These are phyloP conservation scores for Athripsodes cinereus DNA, from an alignment of 2,888 invertebrate species.

Conservation along the genomic window DNA sequence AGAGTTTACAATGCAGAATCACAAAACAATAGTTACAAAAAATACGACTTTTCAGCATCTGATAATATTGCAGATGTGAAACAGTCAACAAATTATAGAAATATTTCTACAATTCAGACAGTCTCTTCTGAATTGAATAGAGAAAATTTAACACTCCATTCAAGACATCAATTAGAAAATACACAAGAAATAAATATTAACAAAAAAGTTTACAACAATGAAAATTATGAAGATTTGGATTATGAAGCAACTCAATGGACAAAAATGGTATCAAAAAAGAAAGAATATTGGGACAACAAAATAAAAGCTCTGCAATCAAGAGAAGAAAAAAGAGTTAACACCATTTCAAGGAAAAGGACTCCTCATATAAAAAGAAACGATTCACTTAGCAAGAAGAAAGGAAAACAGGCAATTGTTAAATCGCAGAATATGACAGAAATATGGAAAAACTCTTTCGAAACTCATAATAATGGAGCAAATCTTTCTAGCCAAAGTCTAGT, in stretches of 20 bases:
- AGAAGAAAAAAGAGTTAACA: constrained; percentile 35
- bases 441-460: constrained; percentile 21
- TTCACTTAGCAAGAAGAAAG: constrained; percentile 43
- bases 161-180: not conserved
- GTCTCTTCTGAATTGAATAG: constrained; percentile 45
- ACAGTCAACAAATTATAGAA: constrained; percentile 33
- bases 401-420: constrained; percentile 36
- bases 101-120: constrained; percentile 52
- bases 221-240: constrained; percentile 25
- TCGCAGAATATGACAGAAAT: constrained; percentile 16
- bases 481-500: constrained; percentile 16
- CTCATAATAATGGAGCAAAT: constrained; percentile 2
- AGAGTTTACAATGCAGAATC: constrained; percentile 14
- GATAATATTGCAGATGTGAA: constrained; percentile 46
- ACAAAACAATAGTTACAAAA: not conserved
- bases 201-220: not conserved
- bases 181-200: not conserved
- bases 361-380: constrained; percentile 39
- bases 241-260: constrained; percentile 25
- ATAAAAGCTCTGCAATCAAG: constrained; percentile 37
- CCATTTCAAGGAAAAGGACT: constrained; percentile 33
- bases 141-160: not conserved
- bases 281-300: constrained; percentile 48
- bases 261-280: constrained; percentile 46
- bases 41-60: constrained; percentile 49